Conservation (phyloP, 2,797 vertebrate species). For the Silurus aristotelis region DNA sequence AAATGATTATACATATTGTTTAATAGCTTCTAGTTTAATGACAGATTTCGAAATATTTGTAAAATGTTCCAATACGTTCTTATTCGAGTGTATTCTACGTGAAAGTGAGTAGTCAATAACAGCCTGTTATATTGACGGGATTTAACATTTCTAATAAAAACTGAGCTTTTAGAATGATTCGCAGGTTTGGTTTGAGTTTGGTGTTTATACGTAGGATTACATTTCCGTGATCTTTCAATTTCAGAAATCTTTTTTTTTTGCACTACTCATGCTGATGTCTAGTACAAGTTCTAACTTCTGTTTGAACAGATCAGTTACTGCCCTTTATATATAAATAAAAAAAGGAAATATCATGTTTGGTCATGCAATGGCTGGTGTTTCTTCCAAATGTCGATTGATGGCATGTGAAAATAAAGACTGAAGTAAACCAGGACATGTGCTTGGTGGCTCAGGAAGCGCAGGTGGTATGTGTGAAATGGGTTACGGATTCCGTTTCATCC, state of each 20-base stretch:
- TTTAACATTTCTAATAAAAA: neutral
- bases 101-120: neutral
- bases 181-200: neutral
- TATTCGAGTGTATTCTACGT: too few relatives aligned
- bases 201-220: neutral
- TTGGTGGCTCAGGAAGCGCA: constrained; percentile 15
- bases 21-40: neutral
- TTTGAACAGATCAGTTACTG: neutral
- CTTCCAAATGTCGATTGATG: too few relatives aligned
- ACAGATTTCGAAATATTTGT: neutral
- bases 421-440: neutral
- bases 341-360: neutral
- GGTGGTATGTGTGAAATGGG: neutral
- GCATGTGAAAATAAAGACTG: neutral
- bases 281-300: neutral
- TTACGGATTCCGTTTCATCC: neutral
- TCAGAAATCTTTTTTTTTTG: neutral
- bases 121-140: neutral
- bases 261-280: neutral
- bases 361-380: neutral
- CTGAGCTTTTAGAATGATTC: neutral
- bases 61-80: neutral
- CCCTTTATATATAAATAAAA: neutral
- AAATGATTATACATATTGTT: neutral
- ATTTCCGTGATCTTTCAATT: neutral